A percentile compares a stretch with the other conserved stretches of the same genome.
Conservation (phyloP, 2,113 vertebrate genomes). For the Nibea albiflora region DNA sequence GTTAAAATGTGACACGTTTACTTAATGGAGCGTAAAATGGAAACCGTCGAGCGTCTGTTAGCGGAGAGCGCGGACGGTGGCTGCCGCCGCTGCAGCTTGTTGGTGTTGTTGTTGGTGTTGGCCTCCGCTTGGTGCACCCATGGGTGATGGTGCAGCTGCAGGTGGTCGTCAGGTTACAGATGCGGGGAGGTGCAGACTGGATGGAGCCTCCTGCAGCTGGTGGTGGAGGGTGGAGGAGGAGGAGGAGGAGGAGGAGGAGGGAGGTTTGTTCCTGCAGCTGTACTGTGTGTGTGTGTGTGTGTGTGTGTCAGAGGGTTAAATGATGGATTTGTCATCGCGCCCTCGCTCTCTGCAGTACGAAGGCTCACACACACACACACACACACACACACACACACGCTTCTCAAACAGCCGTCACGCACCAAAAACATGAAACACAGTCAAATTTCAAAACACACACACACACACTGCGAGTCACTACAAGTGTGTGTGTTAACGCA, state of each 20-base stretch:
- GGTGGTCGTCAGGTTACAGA: constrained; percentile 46
- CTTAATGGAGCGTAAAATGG: constrained; percentile 66
- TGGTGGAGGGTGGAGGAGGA: background rate
- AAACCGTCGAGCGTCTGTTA: constrained; percentile 55
- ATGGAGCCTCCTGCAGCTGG: constrained; percentile 46
- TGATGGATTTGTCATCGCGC: constrained; percentile 73
- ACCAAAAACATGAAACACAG: background rate
- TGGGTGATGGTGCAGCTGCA: constrained; percentile 50
- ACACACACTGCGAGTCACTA: background rate
- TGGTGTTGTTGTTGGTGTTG: background rate
- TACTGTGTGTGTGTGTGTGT: too few relatives aligned
- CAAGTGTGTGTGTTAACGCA: background rate
- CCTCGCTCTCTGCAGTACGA: constrained; percentile 55
- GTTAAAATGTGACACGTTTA: constrained; percentile 57
- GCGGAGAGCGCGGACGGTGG: background rate
- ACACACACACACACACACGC: constrained; percentile 8
- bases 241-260: background rate
- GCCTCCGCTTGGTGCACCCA: background rate
- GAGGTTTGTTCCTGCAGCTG: constrained; percentile 13
- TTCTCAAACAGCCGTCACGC: constrained; percentile 22
- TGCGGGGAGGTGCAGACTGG: constrained; percentile 22
- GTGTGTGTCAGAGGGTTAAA: constrained; percentile 65
- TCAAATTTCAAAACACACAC: background rate
- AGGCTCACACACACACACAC: constrained; percentile 29
- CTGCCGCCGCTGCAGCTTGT: background rate